A percentile compares a stretch with the other conserved stretches of the same genome.
phyloP scores from a whole-genome alignment of 92 coral and sea anemone species.

The Scolanthus callimorphus region DNA sequence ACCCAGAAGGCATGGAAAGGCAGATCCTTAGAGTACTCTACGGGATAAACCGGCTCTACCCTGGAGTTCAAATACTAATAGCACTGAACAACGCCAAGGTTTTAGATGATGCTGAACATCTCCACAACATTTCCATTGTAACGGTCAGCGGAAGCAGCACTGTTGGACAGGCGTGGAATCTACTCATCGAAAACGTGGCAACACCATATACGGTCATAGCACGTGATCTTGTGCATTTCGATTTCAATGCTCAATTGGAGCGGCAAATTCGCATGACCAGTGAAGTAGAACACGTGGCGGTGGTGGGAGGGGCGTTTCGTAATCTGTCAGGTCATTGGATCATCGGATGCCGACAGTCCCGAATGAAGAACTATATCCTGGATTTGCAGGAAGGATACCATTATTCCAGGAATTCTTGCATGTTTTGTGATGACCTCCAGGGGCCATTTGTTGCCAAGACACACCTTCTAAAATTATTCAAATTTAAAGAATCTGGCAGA shows the following conservation, averaged over 20 bases:
- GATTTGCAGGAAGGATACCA: slow-evolving; percentile 28
- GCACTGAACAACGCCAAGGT: slow-evolving; percentile 11
- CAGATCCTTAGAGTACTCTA: not conserved
- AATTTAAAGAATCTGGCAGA: slow-evolving; percentile 17
- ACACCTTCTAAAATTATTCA: not conserved
- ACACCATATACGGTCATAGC: slow-evolving; percentile 28
- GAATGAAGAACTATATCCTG: slow-evolving; percentile 25
- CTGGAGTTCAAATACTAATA: slow-evolving; percentile 4
- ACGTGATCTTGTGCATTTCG: slow-evolving; percentile 33
- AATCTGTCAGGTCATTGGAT: slow-evolving; percentile 37
- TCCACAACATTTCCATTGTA: slow-evolving; percentile 3
- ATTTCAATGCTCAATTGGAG: slow-evolving; percentile 15
- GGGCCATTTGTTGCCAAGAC: slow-evolving; percentile 38
- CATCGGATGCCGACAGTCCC: slow-evolving; percentile 25
- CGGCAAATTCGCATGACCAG: slow-evolving; percentile 24
- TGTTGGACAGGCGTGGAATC: slow-evolving; percentile 32
- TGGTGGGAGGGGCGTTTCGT: slow-evolving; percentile 39
- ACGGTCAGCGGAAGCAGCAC: slow-evolving; percentile 2
- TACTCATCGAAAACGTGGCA: slow-evolving; percentile 8
- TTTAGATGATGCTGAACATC: slow-evolving; percentile 1
- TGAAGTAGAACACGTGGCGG: slow-evolving; percentile 11
- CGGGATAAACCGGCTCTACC: slow-evolving; percentile 13
- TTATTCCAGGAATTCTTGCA: slow-evolving; percentile 24
- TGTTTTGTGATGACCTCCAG: slow-evolving; percentile 29
- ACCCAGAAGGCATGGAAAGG: slow-evolving; percentile 10